Conservation (phyloP, 2,888 invertebrate genomes). For the Diabrotica balteata region DNA sequence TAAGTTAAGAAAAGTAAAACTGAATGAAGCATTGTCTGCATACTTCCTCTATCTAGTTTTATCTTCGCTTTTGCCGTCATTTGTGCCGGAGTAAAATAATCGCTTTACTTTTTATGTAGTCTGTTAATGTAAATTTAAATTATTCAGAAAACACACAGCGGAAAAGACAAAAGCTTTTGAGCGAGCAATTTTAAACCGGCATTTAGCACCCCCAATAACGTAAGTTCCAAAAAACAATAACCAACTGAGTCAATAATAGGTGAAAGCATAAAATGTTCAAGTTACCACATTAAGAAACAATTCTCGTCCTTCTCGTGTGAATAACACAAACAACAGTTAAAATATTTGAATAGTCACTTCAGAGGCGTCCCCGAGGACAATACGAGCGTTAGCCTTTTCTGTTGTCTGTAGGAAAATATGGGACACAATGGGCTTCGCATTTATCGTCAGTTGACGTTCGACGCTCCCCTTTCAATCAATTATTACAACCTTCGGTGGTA, state of each 20-base stretch:
- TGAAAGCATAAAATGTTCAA: conserved; percentile 4
- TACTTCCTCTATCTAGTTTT: too few species aligned
- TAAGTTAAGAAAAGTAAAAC: too few species aligned
- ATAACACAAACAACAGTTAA: conserved; percentile 5
- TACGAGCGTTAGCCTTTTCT: too few species aligned
- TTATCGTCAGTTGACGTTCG: too few species aligned
- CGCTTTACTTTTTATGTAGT: conserved; percentile 3
- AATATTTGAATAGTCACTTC: conserved; percentile 11
- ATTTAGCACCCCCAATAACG: conserved; percentile 9
- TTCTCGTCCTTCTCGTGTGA: conserved; percentile 4
- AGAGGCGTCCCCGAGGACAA: background rate
- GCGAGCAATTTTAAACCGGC: conserved; percentile 1
- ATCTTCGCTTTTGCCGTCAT: too few species aligned
- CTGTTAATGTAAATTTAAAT: conserved; percentile 8
- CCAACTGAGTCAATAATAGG: conserved; percentile 1
- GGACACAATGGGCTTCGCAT: too few species aligned
- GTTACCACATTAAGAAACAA: conserved; percentile 12
- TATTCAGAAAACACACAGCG: conserved; percentile 5
- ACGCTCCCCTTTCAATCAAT: too few species aligned
- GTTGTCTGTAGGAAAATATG: too few species aligned
- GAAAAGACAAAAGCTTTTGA: background rate
- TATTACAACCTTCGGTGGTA: too few species aligned
- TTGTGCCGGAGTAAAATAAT: background rate
- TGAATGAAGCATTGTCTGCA: too few species aligned
- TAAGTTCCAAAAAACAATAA: conserved; percentile 1